phyloP scores from a whole-genome alignment of 2,797 vertebrate species.

The Rallus crepitans region DNA sequence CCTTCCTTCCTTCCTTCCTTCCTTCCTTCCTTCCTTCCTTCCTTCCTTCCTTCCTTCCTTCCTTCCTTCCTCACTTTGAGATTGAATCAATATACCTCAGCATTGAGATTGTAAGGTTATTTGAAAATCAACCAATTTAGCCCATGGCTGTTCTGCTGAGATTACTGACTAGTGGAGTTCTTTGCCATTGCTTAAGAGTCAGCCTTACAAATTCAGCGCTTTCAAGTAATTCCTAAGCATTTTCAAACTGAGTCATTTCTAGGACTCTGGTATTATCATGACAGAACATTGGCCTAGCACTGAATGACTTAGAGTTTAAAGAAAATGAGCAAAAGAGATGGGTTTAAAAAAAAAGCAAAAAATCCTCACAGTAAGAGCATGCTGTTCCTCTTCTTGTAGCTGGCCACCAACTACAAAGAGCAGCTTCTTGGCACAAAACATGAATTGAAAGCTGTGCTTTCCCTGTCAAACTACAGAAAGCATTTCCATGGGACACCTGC shows the following conservation, averaged over 20 bases:
- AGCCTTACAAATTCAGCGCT: background rate
- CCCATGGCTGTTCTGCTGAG: background rate
- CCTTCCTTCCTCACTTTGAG: background rate
- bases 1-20: too few relatives aligned
- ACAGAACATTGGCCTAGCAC: background rate
- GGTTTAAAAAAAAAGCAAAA: background rate
- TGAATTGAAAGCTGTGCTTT: background rate
- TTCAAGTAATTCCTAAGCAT: background rate
- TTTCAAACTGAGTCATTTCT: background rate
- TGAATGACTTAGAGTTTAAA: background rate
- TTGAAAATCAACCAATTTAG: background rate
- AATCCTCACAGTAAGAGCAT: accelerated
- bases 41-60: background rate
- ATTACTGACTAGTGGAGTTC: background rate
- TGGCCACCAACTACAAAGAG: background rate
- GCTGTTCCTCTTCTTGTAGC: background rate
- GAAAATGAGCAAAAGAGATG: background rate
- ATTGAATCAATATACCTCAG: background rate
- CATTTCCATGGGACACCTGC: background rate
- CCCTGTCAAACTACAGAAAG: background rate
- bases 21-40: too few relatives aligned
- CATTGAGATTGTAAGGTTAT: background rate
- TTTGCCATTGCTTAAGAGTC: background rate
- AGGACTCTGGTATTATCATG: background rate
- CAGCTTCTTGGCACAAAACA: background rate